Base-by-base conservation (phyloP, 2,888 invertebrate genomes). In the Lathronympha strigana region DNA sequence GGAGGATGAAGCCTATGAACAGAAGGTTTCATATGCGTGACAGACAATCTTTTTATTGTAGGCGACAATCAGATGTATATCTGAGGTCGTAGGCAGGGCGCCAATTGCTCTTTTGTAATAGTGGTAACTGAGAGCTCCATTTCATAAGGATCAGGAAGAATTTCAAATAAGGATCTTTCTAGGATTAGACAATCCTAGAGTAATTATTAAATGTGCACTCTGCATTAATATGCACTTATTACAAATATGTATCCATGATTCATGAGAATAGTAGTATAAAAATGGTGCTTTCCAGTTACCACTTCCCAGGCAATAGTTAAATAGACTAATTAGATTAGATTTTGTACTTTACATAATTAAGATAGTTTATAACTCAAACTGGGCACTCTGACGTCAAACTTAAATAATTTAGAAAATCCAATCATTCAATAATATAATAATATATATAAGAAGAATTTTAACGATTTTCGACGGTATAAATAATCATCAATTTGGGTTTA, bases 1-100 rank as follows among this genome's bases (percentile, higher is more conserved):
- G 71, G 93, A 94, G 51, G 95, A 94, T 43, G 93, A 93, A 73
- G 92, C 93, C 1, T 95, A 95, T 81, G 94, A 94, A 71, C 94
- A 94, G 75, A 93, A 93, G 77, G 92, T 94, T n/a, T 93, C 94
- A 2, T 93, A 92, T 86, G 93, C 93, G 50, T 94, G 61, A 66
- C 61, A 40, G 21, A 15, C 45, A 19, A 6, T 28, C 21, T 36
- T n/a, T 11, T 21, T 47, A 23, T 5, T 23, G 5, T 45, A 45
- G 21, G n/a, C 15, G 15, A 4, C 4, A 4, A 15, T 38, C 38
- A 4, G 13, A 19, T 31, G 25, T 13, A 4, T 31, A 8, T 23
- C 45, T 43, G 2, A 40, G n/a, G 43, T 21, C 8, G 8, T 43
- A 40, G 4, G 4, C 8, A 17, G 40, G 17, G 6, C 21, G 17